Evolutionary conservation across 92 coral and sea anemone genomes (phyloP), one percentile per base, ranked within the genome.

Genomic region (Micromussa lordhowensis): DNA sequence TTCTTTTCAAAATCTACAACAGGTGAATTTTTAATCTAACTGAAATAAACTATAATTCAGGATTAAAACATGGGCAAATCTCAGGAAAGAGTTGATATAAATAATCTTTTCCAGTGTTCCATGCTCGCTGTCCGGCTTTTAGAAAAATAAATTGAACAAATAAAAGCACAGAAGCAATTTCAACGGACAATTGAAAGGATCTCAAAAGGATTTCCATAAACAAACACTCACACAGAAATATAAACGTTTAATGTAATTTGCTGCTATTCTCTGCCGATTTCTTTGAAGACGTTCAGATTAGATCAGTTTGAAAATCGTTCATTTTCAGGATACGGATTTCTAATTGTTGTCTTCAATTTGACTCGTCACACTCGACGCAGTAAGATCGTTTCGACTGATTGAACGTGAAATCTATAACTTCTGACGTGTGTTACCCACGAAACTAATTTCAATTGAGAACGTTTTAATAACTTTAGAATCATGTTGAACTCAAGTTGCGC

Each of bases 401-500:
- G 32, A 68, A 48, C 51, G 54, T 71, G 70, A 83, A 31, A 71
- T 69, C 29, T 70, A 44, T 40, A 29, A 83, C 38, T 29, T 30
- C 12, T 18, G 35, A 22, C 21, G 54, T 51, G 32, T 17, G 66
- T 4, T 51, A 30, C 32, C 6, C 5, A 68, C 28, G 48, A 58
- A 16, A 17, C 54, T 32, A 35, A 44, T 82, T 68, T 82, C 54
- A 34, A 36, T 36, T 36, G 38, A 12, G 30, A 69, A 68, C 86
- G 75, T 30, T 54, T 49, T 28, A 40, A 48, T 26, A 10, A 40
- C 55, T 22, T 24, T 15, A 13, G 30, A 66, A 26, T 10, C 71
- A 71, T 66, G 79, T 71, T 51, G 26, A 73, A 83, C 75, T 11
- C 79, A 30, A 83, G 87, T 83, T 83, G 87, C 32, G 69, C 54